Percentiles rank a stretch among this genome's conserved stretches.
phyloP scores from a whole-genome alignment of 2,888 invertebrate species.

The Cyaniris semiargus region DNA sequence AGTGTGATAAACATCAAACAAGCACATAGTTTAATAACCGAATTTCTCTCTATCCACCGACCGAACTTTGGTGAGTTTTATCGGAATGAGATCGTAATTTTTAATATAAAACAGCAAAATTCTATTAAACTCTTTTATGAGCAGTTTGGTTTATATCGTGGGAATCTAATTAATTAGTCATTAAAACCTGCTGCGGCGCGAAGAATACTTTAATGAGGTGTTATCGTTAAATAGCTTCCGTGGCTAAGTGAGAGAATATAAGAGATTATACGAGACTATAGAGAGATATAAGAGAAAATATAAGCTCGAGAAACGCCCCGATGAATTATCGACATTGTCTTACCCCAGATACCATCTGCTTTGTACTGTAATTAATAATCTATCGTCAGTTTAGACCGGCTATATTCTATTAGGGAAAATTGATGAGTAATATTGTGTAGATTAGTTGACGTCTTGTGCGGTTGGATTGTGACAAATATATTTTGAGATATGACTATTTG shows the following conservation, averaged over 20 bases:
- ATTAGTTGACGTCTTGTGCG: neutral
- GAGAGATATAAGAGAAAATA: neutral
- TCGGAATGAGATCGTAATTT: neutral
- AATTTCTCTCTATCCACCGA: too few species aligned
- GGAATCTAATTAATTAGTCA: conserved; percentile 12
- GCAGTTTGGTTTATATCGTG: conserved; percentile 11
- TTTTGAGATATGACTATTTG: too few species aligned
- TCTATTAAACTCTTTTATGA: conserved; percentile 1
- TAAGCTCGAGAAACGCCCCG: neutral
- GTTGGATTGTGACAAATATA: too few species aligned
- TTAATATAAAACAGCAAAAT: neutral
- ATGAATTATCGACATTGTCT: conserved; percentile 27
- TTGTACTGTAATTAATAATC: conserved; percentile 26
- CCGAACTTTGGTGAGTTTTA: neutral
- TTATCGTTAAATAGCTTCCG: conserved; percentile 13
- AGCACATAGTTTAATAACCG: too few species aligned
- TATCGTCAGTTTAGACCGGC: conserved; percentile 4
- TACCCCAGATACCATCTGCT: conserved; percentile 23
- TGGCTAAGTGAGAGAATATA: neutral
- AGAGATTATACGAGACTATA: neutral
- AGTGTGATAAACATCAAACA: too few species aligned
- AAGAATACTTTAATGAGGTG: neutral
- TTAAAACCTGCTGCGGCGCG: neutral
- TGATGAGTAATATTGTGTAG: neutral
- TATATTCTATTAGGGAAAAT: neutral